These are phyloP conservation scores for Cossypha polioptera DNA, from an alignment of 2,797 vertebrate species.

Conservation along the genomic window DNA sequence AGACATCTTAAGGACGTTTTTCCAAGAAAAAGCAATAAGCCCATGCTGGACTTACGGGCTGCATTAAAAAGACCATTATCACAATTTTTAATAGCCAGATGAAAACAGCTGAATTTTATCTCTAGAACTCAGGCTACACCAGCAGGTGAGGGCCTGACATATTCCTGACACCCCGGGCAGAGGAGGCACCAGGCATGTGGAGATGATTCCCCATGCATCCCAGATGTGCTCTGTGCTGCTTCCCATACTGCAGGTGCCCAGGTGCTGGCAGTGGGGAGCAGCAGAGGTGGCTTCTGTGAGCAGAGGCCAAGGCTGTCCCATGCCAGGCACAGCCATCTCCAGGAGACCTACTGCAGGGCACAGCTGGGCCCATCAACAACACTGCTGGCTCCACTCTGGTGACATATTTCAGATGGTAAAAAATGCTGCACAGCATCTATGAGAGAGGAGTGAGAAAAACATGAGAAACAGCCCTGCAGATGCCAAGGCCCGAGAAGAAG, in stretches of 20 bases:
- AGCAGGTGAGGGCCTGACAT: background rate
- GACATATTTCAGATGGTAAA: background rate
- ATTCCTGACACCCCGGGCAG: background rate
- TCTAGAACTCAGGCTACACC: background rate
- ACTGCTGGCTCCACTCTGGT: background rate
- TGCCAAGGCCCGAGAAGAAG: background rate
- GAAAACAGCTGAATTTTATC: background rate
- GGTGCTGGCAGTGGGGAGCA: background rate
- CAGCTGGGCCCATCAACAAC: background rate
- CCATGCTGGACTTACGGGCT: background rate
- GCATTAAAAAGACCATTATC: background rate
- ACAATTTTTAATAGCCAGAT: background rate
- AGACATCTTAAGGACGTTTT: background rate
- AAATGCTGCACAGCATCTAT: background rate
- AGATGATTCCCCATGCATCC: background rate
- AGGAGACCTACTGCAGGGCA: background rate
- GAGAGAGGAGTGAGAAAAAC: background rate
- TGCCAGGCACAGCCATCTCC: background rate
- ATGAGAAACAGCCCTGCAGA: background rate
- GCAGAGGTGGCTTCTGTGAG: background rate
- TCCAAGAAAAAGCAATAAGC: background rate
- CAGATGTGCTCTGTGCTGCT: background rate
- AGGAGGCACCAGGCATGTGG: background rate
- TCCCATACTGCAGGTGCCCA: background rate
- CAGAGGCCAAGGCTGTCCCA: background rate